Base-by-base conservation (phyloP, 2,113 vertebrate genomes). In the Ochotona curzoniae region DNA sequence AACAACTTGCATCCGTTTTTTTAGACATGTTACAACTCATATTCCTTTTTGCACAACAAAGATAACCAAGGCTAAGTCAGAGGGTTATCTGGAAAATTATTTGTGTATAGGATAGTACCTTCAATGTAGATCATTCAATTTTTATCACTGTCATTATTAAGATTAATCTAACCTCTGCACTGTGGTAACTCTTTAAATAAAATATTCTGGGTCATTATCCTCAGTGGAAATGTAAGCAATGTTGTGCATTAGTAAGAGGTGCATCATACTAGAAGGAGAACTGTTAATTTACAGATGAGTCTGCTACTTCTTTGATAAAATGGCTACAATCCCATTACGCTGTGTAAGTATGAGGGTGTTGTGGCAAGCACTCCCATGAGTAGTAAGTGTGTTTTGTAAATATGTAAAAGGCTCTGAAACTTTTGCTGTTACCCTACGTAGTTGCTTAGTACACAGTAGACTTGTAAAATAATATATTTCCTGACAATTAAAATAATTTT, bases 221-320 rank as follows among this genome's bases (percentile, higher is more conserved):
- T 81, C 13, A 26, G 8, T 87, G 94, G 20, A 76, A 63, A 60
- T 44, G 21, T 28, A 54, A 85, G 20, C 44, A 20, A 17, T 20
- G 13, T 5, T 44, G 9, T 8, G 47, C 35, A 32, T 18, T 5
- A 5, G 26, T 32, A 60, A 87, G 2, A 60, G 18, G 4, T 18
- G 84, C 87, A 38, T 32, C 57, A 6, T 81, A 9, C 26, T 23
- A 74, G 57, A 74, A 47, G 1, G 83, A 75, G 14, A 81, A 82
- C 14, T 89, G 15, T 69, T 17, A 35, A 18, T 38, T 23, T 93
- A 70, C 9, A 84, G 15, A 61, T 15, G 5, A 14, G 3, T 81
- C 12, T 44, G 18, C 71, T 83, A 63, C 32, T 89, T 92, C 12
- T 60, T 82, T 88, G 28, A 83, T 81, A 69, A 85, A 89, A 38